Evolutionary conservation across 1,140 invertebrate genomes (phyloP).

Genomic region (Stegodyphus dumicola): DNA sequence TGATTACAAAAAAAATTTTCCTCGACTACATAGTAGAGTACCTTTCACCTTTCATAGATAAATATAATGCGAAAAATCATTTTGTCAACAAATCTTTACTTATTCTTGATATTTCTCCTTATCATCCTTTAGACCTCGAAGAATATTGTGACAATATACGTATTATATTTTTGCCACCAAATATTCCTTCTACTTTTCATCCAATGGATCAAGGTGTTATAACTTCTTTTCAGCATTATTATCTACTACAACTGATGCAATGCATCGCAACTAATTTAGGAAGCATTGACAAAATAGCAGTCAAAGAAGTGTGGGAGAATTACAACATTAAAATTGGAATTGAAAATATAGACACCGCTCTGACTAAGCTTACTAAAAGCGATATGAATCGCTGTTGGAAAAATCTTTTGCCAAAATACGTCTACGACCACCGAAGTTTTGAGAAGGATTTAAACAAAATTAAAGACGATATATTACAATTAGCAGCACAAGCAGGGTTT

Average conservation of each 20-base stretch:
- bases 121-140: not conserved
- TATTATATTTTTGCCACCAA: not conserved
- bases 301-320: not conserved
- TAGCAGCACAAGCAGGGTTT: too few relatives aligned
- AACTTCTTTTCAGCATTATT: not conserved
- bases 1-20: slow-evolving; percentile 2
- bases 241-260: not conserved
- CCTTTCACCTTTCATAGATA: not conserved
- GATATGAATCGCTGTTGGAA: too few relatives aligned
- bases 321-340: not conserved
- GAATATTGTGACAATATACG: not conserved
- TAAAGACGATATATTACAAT: too few relatives aligned
- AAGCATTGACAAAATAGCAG: not conserved
- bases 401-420: too few relatives aligned
- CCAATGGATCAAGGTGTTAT: not conserved
- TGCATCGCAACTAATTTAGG: not conserved
- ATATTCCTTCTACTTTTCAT: not conserved
- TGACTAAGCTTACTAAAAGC: too few relatives aligned
- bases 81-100: not conserved
- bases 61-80: not conserved
- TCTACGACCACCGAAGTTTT: too few relatives aligned
- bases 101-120: not conserved
- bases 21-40: not conserved
- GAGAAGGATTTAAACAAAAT: too few relatives aligned
- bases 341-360: not conserved